Base-by-base conservation (phyloP, 2,113 vertebrate genomes). In the Hemicordylus capensis region DNA sequence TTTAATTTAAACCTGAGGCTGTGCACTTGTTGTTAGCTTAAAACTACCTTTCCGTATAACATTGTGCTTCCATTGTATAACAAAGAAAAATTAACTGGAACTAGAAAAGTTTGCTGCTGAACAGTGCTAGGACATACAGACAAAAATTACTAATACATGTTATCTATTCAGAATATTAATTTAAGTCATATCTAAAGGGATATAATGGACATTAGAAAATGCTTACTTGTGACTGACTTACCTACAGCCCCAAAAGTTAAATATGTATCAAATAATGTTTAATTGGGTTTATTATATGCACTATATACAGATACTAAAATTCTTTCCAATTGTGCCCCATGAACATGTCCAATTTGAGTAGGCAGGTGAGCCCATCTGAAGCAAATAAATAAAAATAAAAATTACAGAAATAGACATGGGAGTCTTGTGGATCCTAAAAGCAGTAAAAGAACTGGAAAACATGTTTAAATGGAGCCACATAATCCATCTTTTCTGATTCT, bases 51-150 rank as follows among this genome's bases (percentile, higher is more conserved):
- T 96, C 97, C 97, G 97, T 97, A 95, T 96, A 98, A 97, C 97
- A 96, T 99, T 99, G 98, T 99, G 98, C 98, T 99, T 99, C 97
- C 96, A 95, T 96, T 96, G 96, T 97, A 95, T 96, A 97, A 96
- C 95, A 97, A 97, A 97, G 93, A 95, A 96, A 95, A 97, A 96
- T 87, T 90, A 97, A 96, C 92, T 95, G 94, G 95, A 95, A 95
- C 95, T 96, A 96, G 95, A 97, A 95, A 97, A 96, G 93, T 94
- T 90, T 90, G 91, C 90, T 95, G 94, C 92, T 92, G 96, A 97
- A 95, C 96, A 97, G 96, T 97, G 97, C 96, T 96, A 96, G 95
- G 96, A 97, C 96, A 97, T 97, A 97, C 97, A 98, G 97, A 98
- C 96, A 94, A 95, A 96, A 93, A 95, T 91, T 94, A 96, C 95